A percentile compares a stretch with the other conserved stretches of the same genome.
phyloP scores from a whole-genome alignment of 2,113 vertebrate species.

The Kryptolebias marmoratus region DNA sequence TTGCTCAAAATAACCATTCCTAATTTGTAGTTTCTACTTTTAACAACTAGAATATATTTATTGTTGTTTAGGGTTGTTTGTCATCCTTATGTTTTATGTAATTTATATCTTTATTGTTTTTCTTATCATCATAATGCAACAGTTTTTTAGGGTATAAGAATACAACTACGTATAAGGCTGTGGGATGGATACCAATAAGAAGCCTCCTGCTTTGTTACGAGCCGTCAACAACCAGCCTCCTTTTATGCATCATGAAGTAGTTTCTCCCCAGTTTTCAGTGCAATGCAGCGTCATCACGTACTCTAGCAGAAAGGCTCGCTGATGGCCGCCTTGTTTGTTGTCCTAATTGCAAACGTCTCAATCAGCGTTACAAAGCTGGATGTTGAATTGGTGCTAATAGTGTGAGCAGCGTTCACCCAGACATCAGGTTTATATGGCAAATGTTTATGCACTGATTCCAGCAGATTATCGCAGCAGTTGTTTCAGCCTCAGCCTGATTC shows the following conservation, averaged over 20 bases:
- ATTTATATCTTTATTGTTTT: too few species aligned
- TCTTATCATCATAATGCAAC: too few species aligned
- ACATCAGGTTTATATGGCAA: slow-evolving; percentile 26
- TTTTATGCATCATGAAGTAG: slow-evolving; percentile 9
- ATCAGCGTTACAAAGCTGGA: slow-evolving; percentile 24
- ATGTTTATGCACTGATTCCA: slow-evolving; percentile 21
- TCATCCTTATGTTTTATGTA: background rate
- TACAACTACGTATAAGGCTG: too few species aligned
- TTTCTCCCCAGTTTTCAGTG: background rate
- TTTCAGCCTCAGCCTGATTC: slow-evolving; percentile 21
- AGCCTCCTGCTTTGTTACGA: background rate
- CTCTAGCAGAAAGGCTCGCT: background rate
- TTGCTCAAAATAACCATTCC: too few species aligned
- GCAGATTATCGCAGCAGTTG: slow-evolving; percentile 33
- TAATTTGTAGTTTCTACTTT: background rate
- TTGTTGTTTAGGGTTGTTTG: background rate
- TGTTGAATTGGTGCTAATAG: slow-evolving; percentile 24
- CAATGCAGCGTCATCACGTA: slow-evolving; percentile 4
- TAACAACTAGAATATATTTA: background rate
- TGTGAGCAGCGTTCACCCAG: slow-evolving; percentile 8
- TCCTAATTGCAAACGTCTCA: slow-evolving; percentile 35
- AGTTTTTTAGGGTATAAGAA: too few species aligned
- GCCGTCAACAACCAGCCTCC: background rate
- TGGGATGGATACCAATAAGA: background rate
- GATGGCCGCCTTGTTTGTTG: slow-evolving; percentile 14